Conservation (phyloP, 2,797 vertebrate species). For the Argyrosomus regius region DNA sequence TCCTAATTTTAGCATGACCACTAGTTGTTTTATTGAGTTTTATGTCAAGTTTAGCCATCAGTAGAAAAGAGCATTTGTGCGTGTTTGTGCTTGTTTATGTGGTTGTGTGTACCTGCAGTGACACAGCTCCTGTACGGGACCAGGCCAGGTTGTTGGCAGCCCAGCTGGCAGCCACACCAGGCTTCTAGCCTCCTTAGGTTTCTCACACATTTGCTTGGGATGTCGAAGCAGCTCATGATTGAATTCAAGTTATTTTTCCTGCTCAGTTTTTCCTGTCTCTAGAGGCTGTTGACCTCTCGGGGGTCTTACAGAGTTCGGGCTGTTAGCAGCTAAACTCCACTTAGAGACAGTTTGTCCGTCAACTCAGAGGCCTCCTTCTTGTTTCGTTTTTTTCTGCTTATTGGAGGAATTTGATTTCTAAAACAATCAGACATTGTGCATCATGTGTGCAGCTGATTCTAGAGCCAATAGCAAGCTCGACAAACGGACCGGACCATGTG, state of each 20-base stretch:
- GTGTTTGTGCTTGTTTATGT: neutral
- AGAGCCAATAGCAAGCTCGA: constrained; percentile 38
- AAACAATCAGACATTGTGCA: constrained; percentile 54
- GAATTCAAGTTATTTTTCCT: constrained; percentile 62
- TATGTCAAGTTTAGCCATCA: neutral
- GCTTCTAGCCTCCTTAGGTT: constrained; percentile 74
- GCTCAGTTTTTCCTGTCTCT: constrained; percentile 32
- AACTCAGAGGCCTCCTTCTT: constrained; percentile 7
- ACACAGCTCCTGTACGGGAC: constrained; percentile 72
- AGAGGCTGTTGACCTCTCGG: constrained; percentile 13
- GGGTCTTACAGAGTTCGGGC: constrained; percentile 9
- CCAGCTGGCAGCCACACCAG: constrained; percentile 66
- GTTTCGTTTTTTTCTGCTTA: constrained; percentile 14
- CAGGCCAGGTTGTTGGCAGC: constrained; percentile 69
- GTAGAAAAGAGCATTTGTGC: neutral
- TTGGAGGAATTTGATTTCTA: constrained; percentile 48
- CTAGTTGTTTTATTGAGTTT: constrained; percentile 26
- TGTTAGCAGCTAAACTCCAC: neutral
- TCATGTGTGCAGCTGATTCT: constrained; percentile 50
- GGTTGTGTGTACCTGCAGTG: constrained; percentile 54
- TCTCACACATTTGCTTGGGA: constrained; percentile 77
- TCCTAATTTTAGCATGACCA: constrained; percentile 13
- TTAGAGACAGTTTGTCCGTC: constrained; percentile 8
- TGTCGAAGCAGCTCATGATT: constrained; percentile 61
- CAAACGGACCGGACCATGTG: constrained; percentile 35